Evolutionary conservation across 2,797 vertebrate genomes (phyloP), one percentile per base, ranked within the genome.

Genomic region (Cephalopachus bancanus): DNA sequence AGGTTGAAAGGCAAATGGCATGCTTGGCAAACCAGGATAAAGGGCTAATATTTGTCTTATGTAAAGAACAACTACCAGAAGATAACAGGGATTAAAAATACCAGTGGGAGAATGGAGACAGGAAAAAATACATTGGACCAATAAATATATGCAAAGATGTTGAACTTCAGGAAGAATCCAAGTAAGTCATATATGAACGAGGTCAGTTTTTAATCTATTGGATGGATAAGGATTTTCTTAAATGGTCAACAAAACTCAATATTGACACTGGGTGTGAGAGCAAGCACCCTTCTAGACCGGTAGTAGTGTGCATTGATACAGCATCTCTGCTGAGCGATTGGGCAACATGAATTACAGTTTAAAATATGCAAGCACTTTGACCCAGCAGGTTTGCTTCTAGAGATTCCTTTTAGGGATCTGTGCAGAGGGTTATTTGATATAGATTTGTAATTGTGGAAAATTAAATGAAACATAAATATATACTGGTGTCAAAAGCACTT

Each of bases 111-210:
- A 95, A 24, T 64, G 57, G 44, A 87, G 67, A 83, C 44, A 71
- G 87, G 14, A 71, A 60, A 85, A 96, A 71, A 84, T 84, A 92
- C 4, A 69, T 11, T 37, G 30, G 30, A 16, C 67, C 51, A 92
- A 7, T 92, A 83, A 89, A 69, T 94, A 72, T 14, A 24, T 90
- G 90, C 72, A 94, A 95, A 83, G 24, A 49, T 91, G 30, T 89
- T 96, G 72, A 91, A 83, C 60, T 93, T 94, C 19, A 81, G 33
- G 81, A 95, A 90, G 49, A 95, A 93, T 93, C n/a, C 11, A 83
- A 91, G 37, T 88, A 81, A 91, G 95, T 60, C 59, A 97, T 92
- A 93, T 95, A 86, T 93, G 87, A 92, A 78, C 60, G 55, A 94
- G 84, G 16, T 93, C 20, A 74, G 55, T 93, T 96, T 96, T 65